Evolutionary conservation across 1,140 invertebrate genomes (phyloP), one percentile per base, ranked within the genome.

Genomic region (Micrasema longulum): DNA sequence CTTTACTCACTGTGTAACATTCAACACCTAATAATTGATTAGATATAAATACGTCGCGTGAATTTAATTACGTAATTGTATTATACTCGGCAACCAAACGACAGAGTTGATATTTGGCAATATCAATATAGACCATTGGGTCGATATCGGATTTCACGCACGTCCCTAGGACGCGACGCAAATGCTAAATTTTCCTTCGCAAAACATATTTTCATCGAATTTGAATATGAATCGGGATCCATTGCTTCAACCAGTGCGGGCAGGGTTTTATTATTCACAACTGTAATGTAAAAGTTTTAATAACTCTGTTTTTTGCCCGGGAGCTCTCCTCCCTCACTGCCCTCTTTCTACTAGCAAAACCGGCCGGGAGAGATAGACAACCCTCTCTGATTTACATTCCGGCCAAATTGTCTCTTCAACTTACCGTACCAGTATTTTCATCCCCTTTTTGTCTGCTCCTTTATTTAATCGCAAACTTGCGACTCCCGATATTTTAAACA

Each of bases 231-330:
- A 75, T 68, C 55, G 50, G 74, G 60, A 69, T 69, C 69, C 74
- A 63, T 72, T 66, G 70, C 74, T 43, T 41, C 69, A 52, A 43
- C 67, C 50, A 55, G 52, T 35, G 47, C 47, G 52, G 14, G 36
- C 41, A 4, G 9, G 55, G 65, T 72, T 75, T 72, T 75, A 75
- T 75, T 75, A 75, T 75, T 75, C 74, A 75, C 74, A 75, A 72
- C 74, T 70, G 69, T 75, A 75, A 75, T 75, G 74, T 72, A 72
- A 75, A 75, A 75, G 74, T 75, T 75, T 75, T 75, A 75, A 75
- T 75, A 75, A 75, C 74, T 75, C 74, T 75, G 74, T 75, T 75
- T 72, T 75, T 75, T 69, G 68, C 55, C 64, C 48, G 41, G 68
- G 53, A 62, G 20, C 43, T n/a, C 31, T 11, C 57, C 43, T 47